These are phyloP conservation scores for Hemibagrus wyckioides DNA, from an alignment of 2,113 vertebrate species.

Conservation along the genomic window DNA sequence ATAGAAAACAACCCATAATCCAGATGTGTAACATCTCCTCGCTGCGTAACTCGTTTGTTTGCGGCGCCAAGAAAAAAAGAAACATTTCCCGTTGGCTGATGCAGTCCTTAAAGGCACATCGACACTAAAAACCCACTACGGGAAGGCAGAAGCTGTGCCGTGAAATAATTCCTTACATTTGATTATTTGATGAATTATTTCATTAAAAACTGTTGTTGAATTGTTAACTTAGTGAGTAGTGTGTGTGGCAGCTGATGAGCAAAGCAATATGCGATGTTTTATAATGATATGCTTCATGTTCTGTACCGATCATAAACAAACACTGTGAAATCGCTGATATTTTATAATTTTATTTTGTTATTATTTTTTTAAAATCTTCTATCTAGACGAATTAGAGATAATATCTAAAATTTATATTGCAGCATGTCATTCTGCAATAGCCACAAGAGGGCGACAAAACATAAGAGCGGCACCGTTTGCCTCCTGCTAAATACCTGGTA, in stretches of 20 bases:
- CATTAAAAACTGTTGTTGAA: neutral
- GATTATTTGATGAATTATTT: neutral
- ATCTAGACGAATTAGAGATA: neutral
- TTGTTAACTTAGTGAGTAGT: neutral
- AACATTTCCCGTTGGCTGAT: constrained; percentile 14
- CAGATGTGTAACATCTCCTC: no score
- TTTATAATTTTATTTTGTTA: neutral
- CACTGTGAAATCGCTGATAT: no score
- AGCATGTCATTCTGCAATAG: neutral
- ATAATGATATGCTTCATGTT: neutral
- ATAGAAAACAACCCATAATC: neutral
- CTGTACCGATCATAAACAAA: no score
- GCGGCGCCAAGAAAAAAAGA: constrained; percentile 20
- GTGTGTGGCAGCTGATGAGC: neutral
- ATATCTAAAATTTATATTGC: neutral
- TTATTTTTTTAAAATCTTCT: neutral
- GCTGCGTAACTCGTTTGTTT: constrained; percentile 6
- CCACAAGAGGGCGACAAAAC: constrained; percentile 29
- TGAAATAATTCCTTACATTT: neutral
- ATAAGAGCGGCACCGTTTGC: neutral
- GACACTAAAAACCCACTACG: neutral
- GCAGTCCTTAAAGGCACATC: constrained; percentile 28
- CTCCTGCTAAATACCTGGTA: neutral
- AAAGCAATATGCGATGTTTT: neutral
- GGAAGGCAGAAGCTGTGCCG: neutral